Conservation (phyloP, 2,113 vertebrate genomes). For the Eublepharis macularius region DNA sequence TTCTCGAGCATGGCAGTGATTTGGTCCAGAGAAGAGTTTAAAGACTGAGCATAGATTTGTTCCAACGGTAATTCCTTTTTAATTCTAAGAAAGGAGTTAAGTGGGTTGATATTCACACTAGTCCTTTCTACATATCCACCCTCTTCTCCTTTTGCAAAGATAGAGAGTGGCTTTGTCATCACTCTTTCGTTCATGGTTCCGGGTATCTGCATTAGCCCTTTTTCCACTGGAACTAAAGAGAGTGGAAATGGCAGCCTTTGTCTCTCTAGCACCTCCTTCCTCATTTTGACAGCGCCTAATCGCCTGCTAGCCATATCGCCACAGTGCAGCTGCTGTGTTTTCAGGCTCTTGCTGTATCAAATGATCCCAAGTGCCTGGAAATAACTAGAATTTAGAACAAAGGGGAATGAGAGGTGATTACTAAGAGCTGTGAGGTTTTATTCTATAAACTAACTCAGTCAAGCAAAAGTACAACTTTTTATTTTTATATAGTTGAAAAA, state of each 20-base stretch:
- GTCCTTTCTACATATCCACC: accelerated
- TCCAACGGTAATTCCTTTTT: accelerated
- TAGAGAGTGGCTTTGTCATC: background rate
- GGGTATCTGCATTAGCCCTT: background rate
- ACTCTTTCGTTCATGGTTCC: background rate
- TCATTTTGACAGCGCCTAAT: conserved; percentile 23
- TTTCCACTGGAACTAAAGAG: background rate
- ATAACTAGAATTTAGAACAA: background rate
- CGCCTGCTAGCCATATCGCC: background rate
- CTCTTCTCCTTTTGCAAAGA: accelerated
- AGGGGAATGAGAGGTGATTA: accelerated
- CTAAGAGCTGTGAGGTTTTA: background rate
- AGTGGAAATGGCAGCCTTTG: conserved; percentile 69
- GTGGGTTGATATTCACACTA: background rate
- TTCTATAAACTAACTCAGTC: background rate
- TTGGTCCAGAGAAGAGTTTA: background rate
- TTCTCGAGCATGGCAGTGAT: background rate
- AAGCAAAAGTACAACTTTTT: background rate
- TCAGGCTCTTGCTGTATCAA: background rate
- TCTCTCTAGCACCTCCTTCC: conserved; percentile 58
- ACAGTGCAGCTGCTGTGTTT: conserved; percentile 21
- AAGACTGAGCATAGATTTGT: background rate
- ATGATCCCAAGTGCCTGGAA: background rate
- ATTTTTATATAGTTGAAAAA: background rate
- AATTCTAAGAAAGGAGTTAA: accelerated